A percentile compares a stretch with the other conserved stretches of the same genome.
These are phyloP conservation scores for Batillaria attramentaria DNA, from an alignment of 1,140 invertebrate species.

Conservation along the genomic window DNA sequence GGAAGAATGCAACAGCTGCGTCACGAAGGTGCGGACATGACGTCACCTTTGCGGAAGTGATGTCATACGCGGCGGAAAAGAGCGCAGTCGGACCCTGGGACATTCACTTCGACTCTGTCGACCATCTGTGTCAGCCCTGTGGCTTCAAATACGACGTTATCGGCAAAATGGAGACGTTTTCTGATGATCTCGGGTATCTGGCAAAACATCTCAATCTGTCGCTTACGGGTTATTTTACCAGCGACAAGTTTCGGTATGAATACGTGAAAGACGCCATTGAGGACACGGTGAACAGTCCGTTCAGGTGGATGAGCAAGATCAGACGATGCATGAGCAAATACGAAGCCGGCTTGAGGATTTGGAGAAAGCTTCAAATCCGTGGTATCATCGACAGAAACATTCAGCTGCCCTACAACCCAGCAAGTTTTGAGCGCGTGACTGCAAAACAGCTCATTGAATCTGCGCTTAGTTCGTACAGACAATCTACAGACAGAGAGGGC, in stretches of 20 bases:
- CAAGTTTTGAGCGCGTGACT: neutral
- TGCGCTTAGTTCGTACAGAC: neutral
- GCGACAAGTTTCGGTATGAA: neutral
- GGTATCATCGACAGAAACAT: conserved; percentile 1
- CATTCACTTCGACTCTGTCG: conserved; percentile 16
- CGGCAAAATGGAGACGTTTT: conserved; percentile 31
- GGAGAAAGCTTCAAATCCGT: conserved; percentile 31
- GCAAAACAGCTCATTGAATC: neutral
- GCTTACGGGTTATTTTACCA: neutral
- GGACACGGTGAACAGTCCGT: conserved; percentile 27
- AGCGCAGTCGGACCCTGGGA: neutral
- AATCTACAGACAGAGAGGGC: conserved; percentile 17
- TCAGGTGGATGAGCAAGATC: neutral
- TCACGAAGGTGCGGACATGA: conserved; percentile 9
- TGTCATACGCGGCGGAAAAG: neutral
- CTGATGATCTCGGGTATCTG: conserved; percentile 13
- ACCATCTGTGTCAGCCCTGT: conserved; percentile 14
- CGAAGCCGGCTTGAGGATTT: conserved; percentile 16
- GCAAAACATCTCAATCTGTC: neutral
- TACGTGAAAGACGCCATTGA: conserved; percentile 28
- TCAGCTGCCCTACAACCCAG: conserved; percentile 1
- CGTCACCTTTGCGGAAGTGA: conserved; percentile 20
- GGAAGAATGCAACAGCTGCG: neutral
- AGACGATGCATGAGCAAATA: conserved; percentile 8
- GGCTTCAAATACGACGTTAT: conserved; percentile 15